Evolutionary conservation across 1,140 invertebrate genomes (phyloP), one percentile per base, ranked within the genome.

Genomic region (Drosophila nikananu): DNA sequence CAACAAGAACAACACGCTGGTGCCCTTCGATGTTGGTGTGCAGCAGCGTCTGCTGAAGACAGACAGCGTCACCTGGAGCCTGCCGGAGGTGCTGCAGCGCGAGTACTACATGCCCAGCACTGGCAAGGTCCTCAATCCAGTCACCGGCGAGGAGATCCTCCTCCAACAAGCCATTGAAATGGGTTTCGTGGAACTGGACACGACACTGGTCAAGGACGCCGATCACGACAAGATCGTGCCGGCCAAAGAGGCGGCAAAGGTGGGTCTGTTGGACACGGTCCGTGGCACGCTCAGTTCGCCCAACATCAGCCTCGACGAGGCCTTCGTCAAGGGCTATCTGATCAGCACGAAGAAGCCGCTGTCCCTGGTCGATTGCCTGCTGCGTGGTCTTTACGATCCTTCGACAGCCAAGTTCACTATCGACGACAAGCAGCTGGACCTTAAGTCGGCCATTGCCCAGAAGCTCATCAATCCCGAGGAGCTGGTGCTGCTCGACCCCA

Each of bases 311-410:
- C 94, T 97, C 59, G 96, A 97, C 92, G 94, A 96, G 77, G 97
- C 97, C 9, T 95, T 95, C 79, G 95, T 96, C 71, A 97, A 96
- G 92, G 97, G 96, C 10, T 97, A 96, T 80, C 94, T 97, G 9
- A 93, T 97, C 15, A 96, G 95, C 74, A 96, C 96, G 35, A 94
- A 95, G 71, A 96, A 96, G 91, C 97, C 96, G 9, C 96, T 95
- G 94, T 96, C 96, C 3, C 93, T 99, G 39, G 96, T 97, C 93
- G 97, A 99, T 94, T 97, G 97, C 52, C 93, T 99, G 51, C 95
- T 97, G 42, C 96, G 96, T 93, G 96, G 97, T 63, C 94, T 97
- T 61, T 98, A 98, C 92, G 95, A 98, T 92, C 93, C 95, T 0
- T 94, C 95, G 52, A 96, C 96, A 57, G 97, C 97, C 6, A 95